Percentiles rank a stretch among this genome's conserved stretches.
Conservation (phyloP, 1,140 invertebrate genomes). For the Mylabris phalerata region DNA sequence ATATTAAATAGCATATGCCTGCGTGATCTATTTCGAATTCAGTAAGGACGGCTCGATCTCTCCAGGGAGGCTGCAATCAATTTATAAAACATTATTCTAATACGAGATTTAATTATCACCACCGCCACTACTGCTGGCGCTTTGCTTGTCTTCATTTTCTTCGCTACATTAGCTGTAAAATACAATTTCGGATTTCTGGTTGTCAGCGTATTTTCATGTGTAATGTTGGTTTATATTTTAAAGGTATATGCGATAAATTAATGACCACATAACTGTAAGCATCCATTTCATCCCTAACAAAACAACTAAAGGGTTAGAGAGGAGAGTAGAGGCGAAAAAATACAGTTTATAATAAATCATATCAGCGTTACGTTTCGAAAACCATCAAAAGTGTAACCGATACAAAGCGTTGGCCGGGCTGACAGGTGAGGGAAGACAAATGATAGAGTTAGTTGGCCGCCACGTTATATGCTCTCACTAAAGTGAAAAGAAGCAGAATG, state of each 20-base stretch:
- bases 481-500: slow-evolving; percentile 32
- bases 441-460: slow-evolving; percentile 28
- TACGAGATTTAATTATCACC: not conserved
- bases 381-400: slow-evolving; percentile 30
- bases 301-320: slow-evolving; percentile 29
- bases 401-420: slow-evolving; percentile 31
- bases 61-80: not conserved
- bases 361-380: slow-evolving; percentile 30
- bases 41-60: slow-evolving; percentile 1
- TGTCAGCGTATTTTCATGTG: too few relatives aligned
- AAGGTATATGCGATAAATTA: not conserved
- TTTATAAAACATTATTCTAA: slow-evolving; percentile 3
- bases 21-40: slow-evolving; percentile 29
- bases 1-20: slow-evolving; percentile 37
- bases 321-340: slow-evolving; percentile 6
- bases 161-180: too few relatives aligned
- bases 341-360: slow-evolving; percentile 29
- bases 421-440: slow-evolving; percentile 35
- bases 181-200: too few relatives aligned
- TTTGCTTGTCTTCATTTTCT: too few relatives aligned
- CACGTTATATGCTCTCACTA: slow-evolving; percentile 19
- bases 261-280: slow-evolving; percentile 7
- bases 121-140: too few relatives aligned
- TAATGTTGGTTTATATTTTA: too few relatives aligned
- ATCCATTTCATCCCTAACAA: slow-evolving; percentile 23